These are phyloP conservation scores for Columbina picui DNA, from an alignment of 2,113 vertebrate species.

Conservation along the genomic window DNA sequence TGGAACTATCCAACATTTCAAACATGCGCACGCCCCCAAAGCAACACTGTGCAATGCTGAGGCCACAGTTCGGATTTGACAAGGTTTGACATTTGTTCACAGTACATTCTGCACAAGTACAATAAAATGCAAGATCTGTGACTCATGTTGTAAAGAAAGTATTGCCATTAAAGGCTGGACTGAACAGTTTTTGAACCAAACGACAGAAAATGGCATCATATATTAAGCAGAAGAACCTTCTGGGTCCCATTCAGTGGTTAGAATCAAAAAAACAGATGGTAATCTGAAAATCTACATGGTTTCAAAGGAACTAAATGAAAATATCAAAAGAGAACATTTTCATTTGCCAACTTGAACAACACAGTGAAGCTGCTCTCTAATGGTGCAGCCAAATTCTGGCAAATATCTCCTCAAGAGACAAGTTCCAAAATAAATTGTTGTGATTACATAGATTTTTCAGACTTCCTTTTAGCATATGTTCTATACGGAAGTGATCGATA, in stretches of 20 bases:
- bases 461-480: constrained; percentile 67
- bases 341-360: constrained; percentile 65
- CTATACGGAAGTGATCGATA: constrained; percentile 61
- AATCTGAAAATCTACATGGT: constrained; percentile 47
- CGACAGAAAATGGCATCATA: constrained; percentile 60
- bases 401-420: constrained; percentile 26
- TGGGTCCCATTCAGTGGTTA: constrained; percentile 41
- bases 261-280: constrained; percentile 52
- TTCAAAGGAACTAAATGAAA: constrained; percentile 68
- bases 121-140: constrained; percentile 28
- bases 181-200: constrained; percentile 26
- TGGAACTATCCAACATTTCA: not conserved
- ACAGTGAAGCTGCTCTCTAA: constrained; percentile 32
- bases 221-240: constrained; percentile 35
- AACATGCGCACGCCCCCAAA: not conserved
- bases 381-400: constrained; percentile 42
- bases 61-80: constrained; percentile 26
- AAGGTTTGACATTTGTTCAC: constrained; percentile 31
- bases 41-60: not conserved
- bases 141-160: constrained; percentile 5
- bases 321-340: constrained; percentile 66
- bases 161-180: constrained; percentile 46
- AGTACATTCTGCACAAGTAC: not conserved
- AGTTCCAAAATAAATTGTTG: constrained; percentile 69
- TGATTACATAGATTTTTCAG: constrained; percentile 67